Evolutionary conservation across 2,888 invertebrate genomes (phyloP).

Genomic region (Pedicia rivosa): DNA sequence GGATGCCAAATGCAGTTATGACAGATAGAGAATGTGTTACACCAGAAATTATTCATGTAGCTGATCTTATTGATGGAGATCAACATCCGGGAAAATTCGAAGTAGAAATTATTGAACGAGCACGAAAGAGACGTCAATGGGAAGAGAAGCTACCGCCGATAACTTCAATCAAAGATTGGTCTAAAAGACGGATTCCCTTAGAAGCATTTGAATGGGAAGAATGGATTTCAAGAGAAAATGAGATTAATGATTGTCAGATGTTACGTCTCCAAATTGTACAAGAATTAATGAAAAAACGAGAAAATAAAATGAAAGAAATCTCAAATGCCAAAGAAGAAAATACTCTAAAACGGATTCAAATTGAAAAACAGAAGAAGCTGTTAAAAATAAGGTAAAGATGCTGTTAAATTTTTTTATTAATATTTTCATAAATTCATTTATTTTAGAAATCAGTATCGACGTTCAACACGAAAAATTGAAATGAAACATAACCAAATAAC

Average conservation of each 20-base stretch:
- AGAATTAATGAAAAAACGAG: slow-evolving; percentile 41
- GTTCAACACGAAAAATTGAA: slow-evolving; percentile 35
- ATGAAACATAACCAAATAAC: slow-evolving; percentile 25
- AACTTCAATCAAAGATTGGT: slow-evolving; percentile 37
- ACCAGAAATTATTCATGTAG: slow-evolving; percentile 22
- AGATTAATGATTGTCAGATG: slow-evolving; percentile 54
- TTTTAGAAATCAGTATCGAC: slow-evolving; percentile 20
- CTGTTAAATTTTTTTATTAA: background rate
- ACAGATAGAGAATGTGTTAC: slow-evolving; percentile 15
- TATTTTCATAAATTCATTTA: background rate
- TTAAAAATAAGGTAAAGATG: slow-evolving; percentile 32
- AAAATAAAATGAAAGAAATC: slow-evolving; percentile 34
- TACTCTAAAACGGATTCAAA: slow-evolving; percentile 33
- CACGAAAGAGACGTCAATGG: slow-evolving; percentile 48
- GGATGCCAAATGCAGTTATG: slow-evolving; percentile 19
- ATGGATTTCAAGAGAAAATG: slow-evolving; percentile 69
- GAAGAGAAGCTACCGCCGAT: slow-evolving; percentile 40
- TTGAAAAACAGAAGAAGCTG: slow-evolving; percentile 37
- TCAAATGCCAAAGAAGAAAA: slow-evolving; percentile 33
- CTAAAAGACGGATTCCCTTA: slow-evolving; percentile 45
- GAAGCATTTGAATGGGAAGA: slow-evolving; percentile 67
- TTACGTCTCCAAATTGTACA: slow-evolving; percentile 39
- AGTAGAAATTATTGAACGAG: slow-evolving; percentile 45
- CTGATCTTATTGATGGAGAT: slow-evolving; percentile 19
- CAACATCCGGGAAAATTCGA: slow-evolving; percentile 25